Evolutionary conservation across 2,888 invertebrate genomes (phyloP), one percentile per base, ranked within the genome.

Genomic region (Papilio gigon): DNA sequence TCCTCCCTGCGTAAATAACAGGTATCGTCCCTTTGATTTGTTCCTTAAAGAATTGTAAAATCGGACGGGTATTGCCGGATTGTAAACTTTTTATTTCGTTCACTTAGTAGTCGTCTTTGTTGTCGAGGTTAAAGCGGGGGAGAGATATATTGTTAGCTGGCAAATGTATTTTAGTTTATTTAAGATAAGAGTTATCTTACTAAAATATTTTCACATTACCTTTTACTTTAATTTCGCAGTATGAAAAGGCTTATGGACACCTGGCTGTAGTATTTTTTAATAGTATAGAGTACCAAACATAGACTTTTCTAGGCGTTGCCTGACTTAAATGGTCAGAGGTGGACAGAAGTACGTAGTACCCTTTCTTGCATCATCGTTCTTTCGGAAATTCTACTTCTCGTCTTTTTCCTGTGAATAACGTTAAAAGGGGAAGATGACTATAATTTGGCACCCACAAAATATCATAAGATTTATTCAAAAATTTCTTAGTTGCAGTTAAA

Each of bases 1-100:
- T 50, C 35, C 25, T 53, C 20, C 37, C 40, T 44, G 56, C 50
- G 69, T 44, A 65, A 69, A 69, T 65, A 65, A 65, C 69, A 69
- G 69, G 69, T 69, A 69, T 69, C 61, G 65, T 65, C 69, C 69
- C 69, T 69, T 69, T 62, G 69, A 69, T 69, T 69, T 69, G 69
- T 69, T 69, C 33, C 69, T 69, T 65, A 61, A 61, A 60, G 65
- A 69, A 69, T 65, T 65, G 65, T 69, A 69, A 65, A 65, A 65
- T 69, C 56, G 65, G 42, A 44, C 44, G 61, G 68, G 65, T 50
- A 60, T 65, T 65, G 68, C 68, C 40, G 40, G 69, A 61, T 65
- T 65, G 69, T 69, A 69, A 65, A 68, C 42, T 65, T 69, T 69
- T 69, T 69, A 56, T 69, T 65, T 37, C n/a, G 42, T 69, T 69